Evolutionary conservation across 2,888 invertebrate genomes (phyloP), one percentile per base, ranked within the genome.

Genomic region (Eupithecia inturbata): DNA sequence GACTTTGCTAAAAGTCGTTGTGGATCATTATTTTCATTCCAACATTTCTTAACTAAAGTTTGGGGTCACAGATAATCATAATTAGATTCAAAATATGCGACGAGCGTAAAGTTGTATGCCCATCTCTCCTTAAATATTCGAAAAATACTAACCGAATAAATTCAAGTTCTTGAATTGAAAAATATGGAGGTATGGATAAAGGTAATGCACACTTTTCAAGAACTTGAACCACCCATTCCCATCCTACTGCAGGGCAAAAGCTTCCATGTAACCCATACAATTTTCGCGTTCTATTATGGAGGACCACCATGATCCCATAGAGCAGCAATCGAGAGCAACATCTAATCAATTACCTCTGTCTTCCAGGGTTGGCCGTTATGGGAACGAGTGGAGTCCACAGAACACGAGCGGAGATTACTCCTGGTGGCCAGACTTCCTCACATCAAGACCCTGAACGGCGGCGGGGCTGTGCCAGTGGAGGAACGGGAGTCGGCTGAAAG

Each of bases 401-500:
- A 98, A 88, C 97, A 98, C 91, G 98, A 98, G 91, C 95, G 98
- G 72, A 95, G 99, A 70, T 97, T 98, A 89, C 95, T 98, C 74
- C 92, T 98, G 70, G 97, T 99, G 68, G 98, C 98, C 16, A 95
- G 98, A 78, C 94, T 99, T 77, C 98, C 98, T 57, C 97, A 97
- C 88, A 96, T 99, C 66, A 95, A 96, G 79, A 97, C 97, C 70
- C 93, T 99, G 62, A 99, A 99, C 92, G 99, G 99, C 0, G 98
- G 99, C 73, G 97, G 97, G 26, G 95, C 95, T 19, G 98, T 99
- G 81, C 96, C 96, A 49, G 95, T 95, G 0, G 97, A 97, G 81
- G 99, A 99, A 88, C 95, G 98, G 74, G 98, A 98, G 89, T 97
- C 98, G 85, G 97, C 99, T 19, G 99, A 99, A 89, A 95, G 99